Conservation (phyloP, 2,113 vertebrate genomes). For the Chloropsis cyanopogon region DNA sequence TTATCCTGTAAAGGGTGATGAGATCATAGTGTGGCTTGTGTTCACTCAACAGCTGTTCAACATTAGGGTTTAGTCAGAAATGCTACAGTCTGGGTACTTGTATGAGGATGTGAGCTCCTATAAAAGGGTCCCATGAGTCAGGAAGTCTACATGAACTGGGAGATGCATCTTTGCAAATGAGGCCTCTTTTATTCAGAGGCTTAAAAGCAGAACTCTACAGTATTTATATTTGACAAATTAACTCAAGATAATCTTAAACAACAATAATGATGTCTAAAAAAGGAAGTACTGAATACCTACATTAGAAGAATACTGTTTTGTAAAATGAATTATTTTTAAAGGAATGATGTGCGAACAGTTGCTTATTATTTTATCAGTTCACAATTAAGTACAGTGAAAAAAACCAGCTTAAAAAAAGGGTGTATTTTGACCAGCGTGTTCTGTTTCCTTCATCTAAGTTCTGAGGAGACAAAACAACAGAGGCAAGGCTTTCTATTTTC, state of each 20-base stretch:
- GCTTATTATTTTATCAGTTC: neutral
- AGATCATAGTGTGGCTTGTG: slow-evolving; percentile 42
- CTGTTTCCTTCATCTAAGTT: neutral
- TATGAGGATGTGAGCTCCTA: neutral
- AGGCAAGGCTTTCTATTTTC: neutral
- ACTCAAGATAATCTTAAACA: neutral
- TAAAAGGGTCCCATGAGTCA: neutral
- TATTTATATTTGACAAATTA: neutral
- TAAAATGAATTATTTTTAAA: neutral
- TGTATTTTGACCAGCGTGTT: neutral
- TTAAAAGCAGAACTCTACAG: neutral
- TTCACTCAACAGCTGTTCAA: slow-evolving; percentile 44
- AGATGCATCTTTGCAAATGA: neutral
- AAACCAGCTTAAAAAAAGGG: neutral
- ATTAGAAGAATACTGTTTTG: neutral
- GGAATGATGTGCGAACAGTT: neutral
- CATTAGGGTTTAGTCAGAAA: slow-evolving; percentile 39
- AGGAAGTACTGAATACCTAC: neutral
- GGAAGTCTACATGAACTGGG: neutral
- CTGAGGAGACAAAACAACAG: neutral
- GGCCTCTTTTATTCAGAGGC: neutral
- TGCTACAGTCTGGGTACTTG: neutral
- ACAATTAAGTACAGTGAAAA: neutral
- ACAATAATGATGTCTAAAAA: neutral
- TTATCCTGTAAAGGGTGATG: slow-evolving; percentile 46